These are phyloP conservation scores for Macrocentrus cingulum DNA, from an alignment of 1,140 invertebrate species.

Conservation along the genomic window DNA sequence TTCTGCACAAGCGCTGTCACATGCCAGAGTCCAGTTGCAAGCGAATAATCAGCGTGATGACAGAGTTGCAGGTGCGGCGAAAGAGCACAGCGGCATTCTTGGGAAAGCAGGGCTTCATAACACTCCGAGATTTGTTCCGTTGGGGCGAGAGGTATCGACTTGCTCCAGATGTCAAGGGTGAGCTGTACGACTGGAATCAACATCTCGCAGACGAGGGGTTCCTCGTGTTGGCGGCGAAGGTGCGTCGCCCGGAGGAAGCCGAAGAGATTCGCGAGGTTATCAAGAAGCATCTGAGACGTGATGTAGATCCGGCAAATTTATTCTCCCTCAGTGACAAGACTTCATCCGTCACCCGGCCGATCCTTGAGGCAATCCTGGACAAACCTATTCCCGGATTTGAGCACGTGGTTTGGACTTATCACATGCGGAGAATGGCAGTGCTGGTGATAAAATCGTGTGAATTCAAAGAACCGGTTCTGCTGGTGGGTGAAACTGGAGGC, in stretches of 20 bases:
- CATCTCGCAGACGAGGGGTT: conserved; percentile 97
- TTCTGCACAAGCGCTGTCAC: conserved; percentile 86
- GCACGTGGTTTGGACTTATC: conserved; percentile 92
- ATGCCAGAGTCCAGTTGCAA: conserved; percentile 86
- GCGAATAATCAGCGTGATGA: conserved; percentile 92
- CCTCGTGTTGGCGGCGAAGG: conserved; percentile 89
- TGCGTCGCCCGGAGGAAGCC: conserved; percentile 80
- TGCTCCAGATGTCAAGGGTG: conserved; percentile 62
- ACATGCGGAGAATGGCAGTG: conserved; percentile 89
- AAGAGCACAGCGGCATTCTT: conserved; percentile 86
- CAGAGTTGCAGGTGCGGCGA: conserved; percentile 81
- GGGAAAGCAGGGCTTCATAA: conserved; percentile 92
- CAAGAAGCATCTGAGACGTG: conserved; percentile 81
- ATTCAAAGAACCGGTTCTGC: conserved; percentile 91
- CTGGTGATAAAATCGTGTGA: conserved; percentile 85
- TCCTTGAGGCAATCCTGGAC: conserved; percentile 69
- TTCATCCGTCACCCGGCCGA: conserved; percentile 74
- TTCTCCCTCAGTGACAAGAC: conserved; percentile 76
- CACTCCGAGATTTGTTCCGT: conserved; percentile 92
- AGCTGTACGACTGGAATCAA: conserved; percentile 94
- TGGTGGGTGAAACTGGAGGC: conserved; percentile 98
- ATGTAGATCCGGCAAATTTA: conserved; percentile 72
- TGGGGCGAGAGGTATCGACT: conserved; percentile 94
- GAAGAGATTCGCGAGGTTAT: conserved; percentile 78
- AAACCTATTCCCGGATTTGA: conserved; percentile 64